Evolutionary conservation across 1,140 invertebrate genomes (phyloP), one percentile per base, ranked within the genome.

Genomic region (Drosophila parabipectinata): DNA sequence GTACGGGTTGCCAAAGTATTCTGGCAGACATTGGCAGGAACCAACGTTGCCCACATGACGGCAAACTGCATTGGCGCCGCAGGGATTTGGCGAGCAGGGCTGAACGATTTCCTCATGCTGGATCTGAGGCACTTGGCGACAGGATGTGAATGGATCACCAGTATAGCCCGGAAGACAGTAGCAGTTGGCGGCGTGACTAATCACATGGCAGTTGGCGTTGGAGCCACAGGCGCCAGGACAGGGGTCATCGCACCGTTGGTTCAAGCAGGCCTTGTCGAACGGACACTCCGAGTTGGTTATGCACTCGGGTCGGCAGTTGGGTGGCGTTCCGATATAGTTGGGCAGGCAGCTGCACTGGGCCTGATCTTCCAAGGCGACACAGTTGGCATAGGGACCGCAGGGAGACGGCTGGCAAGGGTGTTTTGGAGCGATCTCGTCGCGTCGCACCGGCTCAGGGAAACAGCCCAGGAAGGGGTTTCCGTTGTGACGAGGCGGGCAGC

Each of bases 381-480:
- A 97, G 79, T 95, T 91, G 12, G 95, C 94, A 83, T 96, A 96
- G 10, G 94, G 92, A 18, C 96, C 96, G 91, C 96, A 97, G 0
- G 95, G 94, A n/a, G 95, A 96, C 57, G 95, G 95, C 63, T 94
- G 93, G 71, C 96, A 96, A 12, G 94, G 94, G 14, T 71, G 68
- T 44, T 74, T 69, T 7, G 79, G 30, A 28, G 53, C 58, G 34
- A 71, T 14, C 18, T 72, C 64, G 72, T 79, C 79, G 5, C 68
- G 67, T 21, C 78, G 62, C 59, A 82, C 92, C 79, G 63, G 90
- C 15, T 55, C 58, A 0, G 79, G 83, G 7, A 85, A 48, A 82
- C 97, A 97, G 69, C 95, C 95, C 14, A 94, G 94, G 90, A 97
- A 97, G 8, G 97, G 96, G 93, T 97, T 95, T 57, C 97, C 97